Evolutionary conservation across 2,113 vertebrate genomes (phyloP).

Genomic region (Mus spicilegus): DNA sequence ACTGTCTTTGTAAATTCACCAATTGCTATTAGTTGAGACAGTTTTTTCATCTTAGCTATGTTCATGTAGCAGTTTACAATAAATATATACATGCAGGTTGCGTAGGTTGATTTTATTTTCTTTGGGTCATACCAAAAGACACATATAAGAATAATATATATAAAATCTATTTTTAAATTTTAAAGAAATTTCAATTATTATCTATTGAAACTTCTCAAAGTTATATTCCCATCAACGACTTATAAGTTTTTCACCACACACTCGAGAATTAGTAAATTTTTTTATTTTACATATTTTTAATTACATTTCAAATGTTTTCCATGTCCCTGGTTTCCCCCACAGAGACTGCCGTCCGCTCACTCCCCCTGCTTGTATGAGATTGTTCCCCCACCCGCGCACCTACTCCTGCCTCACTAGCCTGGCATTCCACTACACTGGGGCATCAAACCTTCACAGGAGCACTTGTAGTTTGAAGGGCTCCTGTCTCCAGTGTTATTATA

Average conservation of each 20-base stretch:
- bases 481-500: not conserved
- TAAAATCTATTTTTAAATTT: not conserved
- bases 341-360: no score
- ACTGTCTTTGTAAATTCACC: not conserved
- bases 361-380: no score
- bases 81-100: not conserved
- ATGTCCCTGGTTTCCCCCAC: no score
- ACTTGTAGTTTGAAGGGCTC: not conserved
- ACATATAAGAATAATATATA: no score
- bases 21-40: accelerated
- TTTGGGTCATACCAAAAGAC: not conserved
- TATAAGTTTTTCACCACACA: not conserved
- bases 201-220: no score
- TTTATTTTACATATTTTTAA: no score
- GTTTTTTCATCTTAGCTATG: not conserved
- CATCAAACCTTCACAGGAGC: no score
- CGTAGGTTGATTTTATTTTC: not conserved
- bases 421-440: no score
- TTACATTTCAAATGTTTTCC: no score
- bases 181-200: not conserved
- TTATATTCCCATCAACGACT: not conserved
- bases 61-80: not conserved
- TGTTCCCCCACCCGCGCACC: no score
- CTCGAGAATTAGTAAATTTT: not conserved
- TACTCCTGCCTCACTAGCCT: no score